phyloP scores from a whole-genome alignment of 2,888 invertebrate genomes.

The Acanthosepion esculentum region DNA sequence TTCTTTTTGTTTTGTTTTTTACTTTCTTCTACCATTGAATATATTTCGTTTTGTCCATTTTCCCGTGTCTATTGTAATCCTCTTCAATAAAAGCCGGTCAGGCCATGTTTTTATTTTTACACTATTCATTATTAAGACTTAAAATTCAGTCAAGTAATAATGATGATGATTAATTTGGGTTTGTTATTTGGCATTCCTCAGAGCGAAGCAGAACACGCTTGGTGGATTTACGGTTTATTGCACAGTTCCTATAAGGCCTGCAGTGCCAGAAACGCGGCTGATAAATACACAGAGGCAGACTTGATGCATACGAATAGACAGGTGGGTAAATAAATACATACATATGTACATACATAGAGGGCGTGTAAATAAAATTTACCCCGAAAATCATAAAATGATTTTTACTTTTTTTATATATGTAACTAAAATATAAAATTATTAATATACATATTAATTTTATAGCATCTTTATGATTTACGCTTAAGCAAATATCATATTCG shows the following conservation, averaged over 20 bases:
- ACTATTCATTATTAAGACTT: background rate
- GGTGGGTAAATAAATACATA: background rate
- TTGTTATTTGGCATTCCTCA: background rate
- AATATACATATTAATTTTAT: too few species aligned
- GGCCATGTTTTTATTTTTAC: background rate
- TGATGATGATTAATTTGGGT: background rate
- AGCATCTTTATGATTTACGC: too few species aligned
- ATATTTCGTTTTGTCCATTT: background rate
- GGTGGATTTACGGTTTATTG: background rate
- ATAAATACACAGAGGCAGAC: background rate
- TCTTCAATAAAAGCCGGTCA: background rate
- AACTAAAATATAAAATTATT: too few species aligned
- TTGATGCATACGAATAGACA: background rate
- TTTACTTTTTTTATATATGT: too few species aligned
- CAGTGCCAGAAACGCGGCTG: background rate
- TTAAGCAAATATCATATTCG: too few species aligned
- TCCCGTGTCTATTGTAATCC: background rate
- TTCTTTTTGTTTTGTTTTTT: background rate
- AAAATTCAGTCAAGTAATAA: background rate
- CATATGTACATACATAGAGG: background rate
- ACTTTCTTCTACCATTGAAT: background rate
- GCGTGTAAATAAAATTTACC: too few species aligned
- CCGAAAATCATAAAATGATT: too few species aligned
- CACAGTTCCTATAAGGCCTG: background rate
- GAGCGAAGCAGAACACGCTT: background rate